These are phyloP conservation scores for Cotesia glomerata DNA, from an alignment of 1,140 invertebrate species.

Conservation along the genomic window DNA sequence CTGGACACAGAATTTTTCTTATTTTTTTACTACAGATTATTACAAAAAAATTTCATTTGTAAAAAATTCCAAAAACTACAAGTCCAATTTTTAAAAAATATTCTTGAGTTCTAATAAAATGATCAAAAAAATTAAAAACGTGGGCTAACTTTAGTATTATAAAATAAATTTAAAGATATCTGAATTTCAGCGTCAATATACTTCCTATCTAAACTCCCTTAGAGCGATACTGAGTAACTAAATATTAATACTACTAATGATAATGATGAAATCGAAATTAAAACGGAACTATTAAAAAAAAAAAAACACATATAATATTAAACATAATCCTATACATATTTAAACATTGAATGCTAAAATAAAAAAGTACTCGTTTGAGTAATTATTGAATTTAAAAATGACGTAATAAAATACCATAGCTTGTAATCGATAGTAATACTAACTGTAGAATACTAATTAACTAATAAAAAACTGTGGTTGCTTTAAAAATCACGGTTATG, in stretches of 20 bases:
- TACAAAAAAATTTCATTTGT: too few species aligned
- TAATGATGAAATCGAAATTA: slow-evolving; percentile 46
- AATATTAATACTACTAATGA: slow-evolving; percentile 24
- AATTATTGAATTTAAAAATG: slow-evolving; percentile 53
- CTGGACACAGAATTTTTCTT: too few species aligned
- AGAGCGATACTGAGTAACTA: slow-evolving; percentile 37
- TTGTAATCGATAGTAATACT: slow-evolving; percentile 51
- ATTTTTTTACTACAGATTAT: too few species aligned
- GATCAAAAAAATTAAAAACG: too few species aligned
- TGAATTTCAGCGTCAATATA: too few species aligned
- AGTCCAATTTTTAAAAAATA: too few species aligned
- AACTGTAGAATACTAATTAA: slow-evolving; percentile 33
- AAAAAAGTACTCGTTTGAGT: slow-evolving; percentile 55
- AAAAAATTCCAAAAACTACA: too few species aligned
- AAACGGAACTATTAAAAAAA: slow-evolving; percentile 49
- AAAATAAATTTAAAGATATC: too few species aligned
- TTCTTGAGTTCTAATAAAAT: too few species aligned
- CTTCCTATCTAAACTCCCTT: too few species aligned
- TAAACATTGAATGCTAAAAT: slow-evolving; percentile 61
- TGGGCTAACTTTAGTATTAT: too few species aligned
- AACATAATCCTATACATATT: slow-evolving; percentile 61
- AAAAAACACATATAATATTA: slow-evolving; percentile 50
- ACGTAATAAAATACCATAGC: slow-evolving; percentile 43
- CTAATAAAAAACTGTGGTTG: slow-evolving; percentile 49
- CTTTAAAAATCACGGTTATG: slow-evolving; percentile 53